Percentiles rank a stretch among this genome's conserved stretches.
Conservation (phyloP, 2,888 invertebrate genomes). For the Lasioglossum leucozonium region DNA sequence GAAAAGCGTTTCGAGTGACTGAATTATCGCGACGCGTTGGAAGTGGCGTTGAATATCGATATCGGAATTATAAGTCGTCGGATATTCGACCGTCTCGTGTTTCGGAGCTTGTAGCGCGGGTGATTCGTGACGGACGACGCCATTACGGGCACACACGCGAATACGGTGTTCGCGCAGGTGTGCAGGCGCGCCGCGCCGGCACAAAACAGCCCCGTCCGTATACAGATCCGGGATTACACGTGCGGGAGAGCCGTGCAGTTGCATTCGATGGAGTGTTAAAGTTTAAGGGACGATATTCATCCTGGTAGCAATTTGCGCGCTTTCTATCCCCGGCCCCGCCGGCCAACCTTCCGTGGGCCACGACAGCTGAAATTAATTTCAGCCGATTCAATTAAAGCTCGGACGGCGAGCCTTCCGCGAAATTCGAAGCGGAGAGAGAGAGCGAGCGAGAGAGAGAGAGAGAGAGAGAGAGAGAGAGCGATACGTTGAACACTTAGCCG, state of each 20-base stretch:
- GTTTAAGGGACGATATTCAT: constrained; percentile 71
- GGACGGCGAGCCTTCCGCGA: constrained; percentile 74
- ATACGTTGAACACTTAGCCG: constrained; percentile 61
- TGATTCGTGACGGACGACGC: constrained; percentile 39
- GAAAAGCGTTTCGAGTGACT: constrained; percentile 30
- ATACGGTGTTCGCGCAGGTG: background rate
- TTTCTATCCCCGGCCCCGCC: constrained; percentile 43
- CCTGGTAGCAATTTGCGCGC: constrained; percentile 70
- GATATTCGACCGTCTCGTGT: constrained; percentile 39
- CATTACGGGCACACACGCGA: background rate
- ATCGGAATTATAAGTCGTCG: constrained; percentile 38
- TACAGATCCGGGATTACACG: background rate
- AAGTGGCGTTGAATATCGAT: constrained; percentile 51
- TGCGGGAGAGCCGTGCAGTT: constrained; percentile 22
- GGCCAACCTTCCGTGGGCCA: constrained; percentile 64
- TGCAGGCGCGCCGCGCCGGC: background rate
- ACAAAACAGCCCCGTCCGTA: background rate
- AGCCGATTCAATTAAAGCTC: constrained; percentile 80
- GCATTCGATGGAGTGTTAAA: constrained; percentile 64
- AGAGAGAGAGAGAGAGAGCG: constrained; percentile 29
- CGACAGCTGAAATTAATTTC: constrained; percentile 82
- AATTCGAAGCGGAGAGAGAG: constrained; percentile 56
- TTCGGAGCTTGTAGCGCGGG: constrained; percentile 46
- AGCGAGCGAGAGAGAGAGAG: background rate
- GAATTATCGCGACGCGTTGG: constrained; percentile 54